Percentiles rank a stretch among this genome's conserved stretches.
These are phyloP conservation scores for Zygothrica quintamaculata DNA, from an alignment of 2,888 invertebrate species.

Conservation along the genomic window DNA sequence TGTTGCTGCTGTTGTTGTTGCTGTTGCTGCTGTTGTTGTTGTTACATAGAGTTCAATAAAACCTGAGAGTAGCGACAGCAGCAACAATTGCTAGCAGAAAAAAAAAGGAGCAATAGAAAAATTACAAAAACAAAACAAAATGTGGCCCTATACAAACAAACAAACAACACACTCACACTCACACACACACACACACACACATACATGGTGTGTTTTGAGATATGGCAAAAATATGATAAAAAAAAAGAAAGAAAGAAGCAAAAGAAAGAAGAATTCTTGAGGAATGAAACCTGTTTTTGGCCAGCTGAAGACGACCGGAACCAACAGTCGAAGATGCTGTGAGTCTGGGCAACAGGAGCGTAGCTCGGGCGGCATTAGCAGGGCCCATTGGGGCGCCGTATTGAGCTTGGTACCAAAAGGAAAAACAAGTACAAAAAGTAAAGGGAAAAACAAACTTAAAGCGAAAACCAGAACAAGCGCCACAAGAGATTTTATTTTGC, in stretches of 20 bases:
- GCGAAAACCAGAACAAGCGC: slow-evolving; percentile 30
- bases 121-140: slow-evolving; percentile 45
- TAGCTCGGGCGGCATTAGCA: slow-evolving; percentile 21
- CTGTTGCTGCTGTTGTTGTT: slow-evolving; percentile 25
- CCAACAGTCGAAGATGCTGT: slow-evolving; percentile 56
- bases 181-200: slow-evolving; percentile 16
- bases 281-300: slow-evolving; percentile 71
- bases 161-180: slow-evolving; percentile 26
- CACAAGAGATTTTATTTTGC: slow-evolving; percentile 8
- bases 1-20: slow-evolving; percentile 27
- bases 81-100: slow-evolving; percentile 47
- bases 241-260: too few relatives aligned
- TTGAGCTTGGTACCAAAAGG: neutral
- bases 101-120: slow-evolving; percentile 73
- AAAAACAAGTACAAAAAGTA: neutral
- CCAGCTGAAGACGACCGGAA: slow-evolving; percentile 68
- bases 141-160: slow-evolving; percentile 40
- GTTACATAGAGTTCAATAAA: slow-evolving; percentile 67
- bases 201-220: too few relatives aligned
- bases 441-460: neutral
- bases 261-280: slow-evolving; percentile 66
- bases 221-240: too few relatives aligned
- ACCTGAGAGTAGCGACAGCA: slow-evolving; percentile 48
- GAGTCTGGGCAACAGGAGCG: slow-evolving; percentile 45
- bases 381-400: slow-evolving; percentile 1